Percentiles rank a stretch among this genome's conserved stretches.
Evolutionary conservation across 1,140 invertebrate species (phyloP).

Genomic region (Calliopsis andreniformis): DNA sequence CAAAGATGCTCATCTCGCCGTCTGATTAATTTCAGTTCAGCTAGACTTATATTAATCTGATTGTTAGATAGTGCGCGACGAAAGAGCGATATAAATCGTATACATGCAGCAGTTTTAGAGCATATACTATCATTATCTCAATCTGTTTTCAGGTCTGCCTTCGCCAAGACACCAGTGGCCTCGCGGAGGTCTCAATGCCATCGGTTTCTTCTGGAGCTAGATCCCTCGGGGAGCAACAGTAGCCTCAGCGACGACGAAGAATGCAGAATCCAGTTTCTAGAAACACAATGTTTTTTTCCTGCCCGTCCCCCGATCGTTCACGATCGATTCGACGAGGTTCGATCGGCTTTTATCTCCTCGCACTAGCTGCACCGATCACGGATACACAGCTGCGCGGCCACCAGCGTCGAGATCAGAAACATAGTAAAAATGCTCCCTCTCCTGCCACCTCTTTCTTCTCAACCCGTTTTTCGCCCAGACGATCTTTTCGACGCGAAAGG

Average conservation of each 20-base stretch:
- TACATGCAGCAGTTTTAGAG: too few species aligned
- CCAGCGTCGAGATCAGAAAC: conserved; percentile 7
- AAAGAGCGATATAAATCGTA: too few species aligned
- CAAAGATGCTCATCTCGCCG: too few species aligned
- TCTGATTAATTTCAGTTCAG: too few species aligned
- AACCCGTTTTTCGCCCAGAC: too few species aligned
- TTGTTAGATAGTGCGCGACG: too few species aligned
- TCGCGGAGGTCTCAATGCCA: neutral
- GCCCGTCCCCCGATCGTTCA: neutral
- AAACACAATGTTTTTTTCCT: neutral
- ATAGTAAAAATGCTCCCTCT: conserved; percentile 23
- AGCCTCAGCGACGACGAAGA: conserved; percentile 2
- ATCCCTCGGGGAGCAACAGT: neutral
- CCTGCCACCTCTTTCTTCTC: neutral
- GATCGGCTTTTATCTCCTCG: conserved; percentile 3
- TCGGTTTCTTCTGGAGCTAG: neutral
- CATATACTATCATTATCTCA: too few species aligned
- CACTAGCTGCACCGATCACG: conserved; percentile 12
- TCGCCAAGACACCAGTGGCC: neutral
- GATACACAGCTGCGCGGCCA: conserved; percentile 2
- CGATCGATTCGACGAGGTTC: conserved; percentile 24
- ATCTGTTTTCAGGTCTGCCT: neutral
- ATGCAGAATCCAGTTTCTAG: conserved; percentile 20
- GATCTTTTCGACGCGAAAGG: neutral
- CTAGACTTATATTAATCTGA: too few species aligned